Base-by-base conservation (phyloP, 2,113 vertebrate genomes). In the Caretta caretta region DNA sequence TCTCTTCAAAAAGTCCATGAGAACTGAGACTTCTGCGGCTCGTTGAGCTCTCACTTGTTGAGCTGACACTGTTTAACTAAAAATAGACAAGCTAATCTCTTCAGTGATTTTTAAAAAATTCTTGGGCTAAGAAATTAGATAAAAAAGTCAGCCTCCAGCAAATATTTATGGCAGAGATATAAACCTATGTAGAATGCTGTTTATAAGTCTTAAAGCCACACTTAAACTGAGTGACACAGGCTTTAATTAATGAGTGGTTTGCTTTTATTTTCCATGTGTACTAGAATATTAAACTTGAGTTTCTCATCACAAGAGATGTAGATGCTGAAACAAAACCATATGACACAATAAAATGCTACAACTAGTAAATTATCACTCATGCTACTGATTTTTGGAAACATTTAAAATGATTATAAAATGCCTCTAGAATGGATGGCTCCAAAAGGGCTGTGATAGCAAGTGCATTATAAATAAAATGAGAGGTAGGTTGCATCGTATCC, bases 231-330 rank as follows among this genome's bases (percentile, higher is more conserved):
- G 53, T 93, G 87, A 88, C 59, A 38, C 88, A 93, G 95, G 89
- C 69, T 96, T 95, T 84, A 95, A 95, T 96, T 96, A 95, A 96
- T 95, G 90, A 94, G 92, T 95, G 84, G 57, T 25, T 88, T 92
- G 24, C 10, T 88, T 93, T 89, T 96, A 86, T 89, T 97, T 95
- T 97, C 90, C 76, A 50, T 72, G 35, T 92, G 82, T 94, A 94
- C 93, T 94, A 83, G 38, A 76, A 54, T 95, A 92, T 90, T 90
- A 89, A 84, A 57, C 82, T 51, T 53, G 9, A 78, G 50, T 89
- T 96, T 92, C 35, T 3, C 81, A 78, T 56, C 78, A 93, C 82
- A 92, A 90, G 89, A 20, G 91, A 83, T 83, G 42, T 25, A 13
- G 48, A 78, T 22, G 38, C 24, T 83, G 38, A 46, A 59, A 17